phyloP scores from a whole-genome alignment of 1,140 invertebrate genomes.

The silkworm (Bombyx mori) region ASM3026992v2 NC_085110.1:5891501-5892000 shows the following conservation, averaged over 20 bases:
- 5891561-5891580: too few relatives aligned
- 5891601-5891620: too few relatives aligned
- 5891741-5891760: conserved; percentile 86
- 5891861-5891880: neutral
- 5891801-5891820: neutral
- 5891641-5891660: conserved; percentile 82
- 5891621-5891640: conserved; percentile 76
- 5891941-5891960: too few relatives aligned
- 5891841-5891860: neutral
- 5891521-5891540: too few relatives aligned
- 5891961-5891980: too few relatives aligned
- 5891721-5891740: conserved; percentile 84
- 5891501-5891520: too few relatives aligned
- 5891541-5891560: too few relatives aligned
- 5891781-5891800: conserved; percentile 70
- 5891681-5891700: conserved; percentile 72
- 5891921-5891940: too few relatives aligned
- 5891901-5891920: too few relatives aligned
- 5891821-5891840: neutral
- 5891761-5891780: conserved; percentile 80
- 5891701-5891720: conserved; percentile 75
- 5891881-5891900: too few relatives aligned
- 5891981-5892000: too few relatives aligned
- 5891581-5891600: neutral
- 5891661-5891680: conserved; percentile 83